phyloP scores from a whole-genome alignment of 2,888 invertebrate genomes.

The Eucriotettix oculatus region DNA sequence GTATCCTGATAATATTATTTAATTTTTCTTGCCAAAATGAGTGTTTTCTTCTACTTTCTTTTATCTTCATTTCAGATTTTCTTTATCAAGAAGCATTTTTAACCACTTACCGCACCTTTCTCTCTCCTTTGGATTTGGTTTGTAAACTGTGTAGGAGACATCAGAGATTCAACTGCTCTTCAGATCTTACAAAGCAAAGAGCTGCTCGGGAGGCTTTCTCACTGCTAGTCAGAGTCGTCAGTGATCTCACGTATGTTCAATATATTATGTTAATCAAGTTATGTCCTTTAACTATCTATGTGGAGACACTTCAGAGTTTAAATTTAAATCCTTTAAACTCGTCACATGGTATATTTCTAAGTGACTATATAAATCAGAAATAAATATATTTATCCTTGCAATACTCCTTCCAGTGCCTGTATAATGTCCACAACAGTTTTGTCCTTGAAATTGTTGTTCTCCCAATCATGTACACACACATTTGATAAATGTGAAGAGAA shows the following conservation, averaged over 20 bases:
- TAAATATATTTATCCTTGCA: too few species aligned
- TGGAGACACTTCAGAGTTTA: not conserved
- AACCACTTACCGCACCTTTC: constrained; percentile 92
- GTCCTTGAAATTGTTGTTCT: too few species aligned
- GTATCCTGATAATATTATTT: too few species aligned
- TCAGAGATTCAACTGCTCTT: constrained; percentile 50
- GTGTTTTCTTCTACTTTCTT: too few species aligned
- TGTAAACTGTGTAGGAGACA: constrained; percentile 68
- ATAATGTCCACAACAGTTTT: too few species aligned
- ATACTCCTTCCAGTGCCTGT: too few species aligned
- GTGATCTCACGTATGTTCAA: constrained; percentile 78
- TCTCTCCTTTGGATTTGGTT: constrained; percentile 71
- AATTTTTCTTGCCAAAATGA: too few species aligned
- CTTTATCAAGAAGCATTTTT: constrained; percentile 95
- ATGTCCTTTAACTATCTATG: not conserved
- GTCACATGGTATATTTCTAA: too few species aligned
- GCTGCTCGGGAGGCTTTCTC: constrained; percentile 79
- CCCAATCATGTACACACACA: too few species aligned
- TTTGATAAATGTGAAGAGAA: too few species aligned
- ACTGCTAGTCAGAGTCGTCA: constrained; percentile 82
- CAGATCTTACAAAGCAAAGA: constrained; percentile 50
- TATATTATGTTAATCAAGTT: constrained; percentile 2
- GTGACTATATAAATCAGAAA: too few species aligned
- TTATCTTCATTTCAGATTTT: constrained; percentile 43
- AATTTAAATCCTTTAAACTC: too few species aligned